Evolutionary conservation across 2,888 invertebrate genomes (phyloP).

Genomic region (Romanomermis culicivorax): DNA sequence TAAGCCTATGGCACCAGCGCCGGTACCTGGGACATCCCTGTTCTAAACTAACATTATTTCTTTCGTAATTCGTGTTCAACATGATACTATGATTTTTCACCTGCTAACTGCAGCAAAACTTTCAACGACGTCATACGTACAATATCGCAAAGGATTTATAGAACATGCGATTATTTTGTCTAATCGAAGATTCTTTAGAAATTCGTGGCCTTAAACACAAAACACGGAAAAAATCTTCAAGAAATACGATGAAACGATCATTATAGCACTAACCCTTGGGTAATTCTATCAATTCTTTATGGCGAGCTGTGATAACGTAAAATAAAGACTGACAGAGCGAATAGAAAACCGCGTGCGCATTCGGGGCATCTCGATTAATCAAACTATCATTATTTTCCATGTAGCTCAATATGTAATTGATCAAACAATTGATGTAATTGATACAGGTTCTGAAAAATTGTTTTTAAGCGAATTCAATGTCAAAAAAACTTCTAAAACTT

Average conservation of each 20-base stretch:
- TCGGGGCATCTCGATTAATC: conserved; percentile 38
- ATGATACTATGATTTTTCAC: conserved; percentile 17
- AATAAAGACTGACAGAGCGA: conserved; percentile 75
- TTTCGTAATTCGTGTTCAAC: too few species aligned
- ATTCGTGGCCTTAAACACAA: conserved; percentile 51
- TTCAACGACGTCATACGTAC: conserved; percentile 34
- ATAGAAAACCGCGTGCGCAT: conserved; percentile 67
- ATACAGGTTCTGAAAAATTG: not conserved
- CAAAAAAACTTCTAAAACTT: not conserved
- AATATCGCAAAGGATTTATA: conserved; percentile 66
- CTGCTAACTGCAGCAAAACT: conserved; percentile 33
- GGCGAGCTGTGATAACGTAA: conserved; percentile 70
- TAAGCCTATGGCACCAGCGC: too few species aligned
- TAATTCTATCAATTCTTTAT: conserved; percentile 53
- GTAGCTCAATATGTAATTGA: conserved; percentile 64
- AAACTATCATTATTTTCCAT: conserved; percentile 38
- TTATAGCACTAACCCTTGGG: conserved; percentile 34
- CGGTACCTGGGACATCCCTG: too few species aligned
- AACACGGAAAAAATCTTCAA: too few species aligned
- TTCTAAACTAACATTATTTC: too few species aligned
- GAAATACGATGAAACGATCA: too few species aligned
- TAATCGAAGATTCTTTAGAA: conserved; percentile 58
- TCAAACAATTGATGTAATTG: conserved; percentile 14
- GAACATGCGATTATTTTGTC: conserved; percentile 60
- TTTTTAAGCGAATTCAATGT: too few species aligned